Base-by-base conservation (phyloP, 2,888 invertebrate species). In the Nymphalis c-album region DNA sequence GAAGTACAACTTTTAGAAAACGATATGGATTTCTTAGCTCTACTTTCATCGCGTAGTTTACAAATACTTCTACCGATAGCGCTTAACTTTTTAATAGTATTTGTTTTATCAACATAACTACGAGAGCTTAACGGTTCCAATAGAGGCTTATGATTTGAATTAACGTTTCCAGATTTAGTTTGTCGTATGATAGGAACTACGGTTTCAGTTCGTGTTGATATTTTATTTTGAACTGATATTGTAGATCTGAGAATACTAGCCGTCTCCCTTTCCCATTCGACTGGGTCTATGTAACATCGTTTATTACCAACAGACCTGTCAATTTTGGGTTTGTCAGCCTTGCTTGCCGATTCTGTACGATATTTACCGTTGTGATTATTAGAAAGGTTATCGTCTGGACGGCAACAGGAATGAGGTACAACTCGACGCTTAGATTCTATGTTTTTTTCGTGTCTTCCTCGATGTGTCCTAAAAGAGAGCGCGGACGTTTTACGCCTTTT, bases 231-330 rank as follows among this genome's bases (percentile, higher is more conserved):
- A 63, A 92, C 88, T 7, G 91, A 91, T 77, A 92, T 87, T 5
- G 91, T 91, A 4, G 91, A 84, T 48, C 91, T 85, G 26, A 90
- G 84, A 66, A 94, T 93, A 82, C 93, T 94, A 73, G 93, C 92
- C 50, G 93, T 94, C 77, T 93, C 93, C 63, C 91, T 88, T 80
- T 94, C 93, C 93, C 93, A 94, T 71, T 88, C 86, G 51, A 82
- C 75, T 26, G 93, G 93, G 75, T 93, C 93, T 73, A 93, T 93
- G 75, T 92, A 93, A 79, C 93, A 93, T 72, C 93, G 85, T 77
- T 93, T 93, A 78, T 93, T 93, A 76, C 93, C 93, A 72, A 92
- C 93, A 71, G 92, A 92, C 79, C 83, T 88, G 76, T 91, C 90
- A 66, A 86, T 77, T 76, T 88, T 91, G 48, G 82, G 83, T 75